Conservation (phyloP, 2,113 vertebrate genomes). For the Stegastes partitus region DNA sequence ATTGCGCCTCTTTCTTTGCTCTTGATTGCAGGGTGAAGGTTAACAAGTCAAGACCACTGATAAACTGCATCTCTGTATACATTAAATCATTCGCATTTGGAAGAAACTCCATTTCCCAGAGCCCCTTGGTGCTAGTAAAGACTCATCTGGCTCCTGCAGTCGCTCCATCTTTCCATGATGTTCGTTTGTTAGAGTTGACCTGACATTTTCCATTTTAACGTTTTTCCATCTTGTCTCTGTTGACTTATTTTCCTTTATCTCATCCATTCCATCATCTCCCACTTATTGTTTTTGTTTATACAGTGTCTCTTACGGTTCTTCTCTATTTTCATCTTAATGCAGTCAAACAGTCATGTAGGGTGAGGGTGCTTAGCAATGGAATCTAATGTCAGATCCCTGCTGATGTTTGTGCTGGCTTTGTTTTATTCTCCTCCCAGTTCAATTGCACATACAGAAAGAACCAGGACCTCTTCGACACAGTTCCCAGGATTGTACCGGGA, state of each 20-base stretch:
- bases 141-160: conserved; percentile 41
- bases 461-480: conserved; percentile 18
- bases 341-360: conserved; percentile 16
- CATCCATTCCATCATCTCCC: conserved; percentile 29
- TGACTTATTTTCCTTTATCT: conserved; percentile 45
- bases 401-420: conserved; percentile 59
- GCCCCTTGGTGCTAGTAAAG: conserved; percentile 65
- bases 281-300: conserved; percentile 44
- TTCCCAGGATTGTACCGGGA: conserved; percentile 34
- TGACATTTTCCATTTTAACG: conserved; percentile 61
- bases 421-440: conserved; percentile 84
- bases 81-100: conserved; percentile 45
- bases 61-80: conserved; percentile 24
- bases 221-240: conserved; percentile 28
- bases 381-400: conserved; percentile 34
- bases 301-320: conserved; percentile 22
- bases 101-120: conserved; percentile 56
- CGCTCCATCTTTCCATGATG: conserved; percentile 51
- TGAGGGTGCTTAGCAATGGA: conserved; percentile 6
- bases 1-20: background rate
- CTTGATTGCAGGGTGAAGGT: background rate
- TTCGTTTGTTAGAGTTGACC: conserved; percentile 64
- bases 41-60: conserved; percentile 28
- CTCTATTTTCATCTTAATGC: conserved; percentile 1
- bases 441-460: conserved; percentile 89